Base-by-base conservation (phyloP, 2,797 vertebrate genomes). In the Orestias chungarensis region DNA sequence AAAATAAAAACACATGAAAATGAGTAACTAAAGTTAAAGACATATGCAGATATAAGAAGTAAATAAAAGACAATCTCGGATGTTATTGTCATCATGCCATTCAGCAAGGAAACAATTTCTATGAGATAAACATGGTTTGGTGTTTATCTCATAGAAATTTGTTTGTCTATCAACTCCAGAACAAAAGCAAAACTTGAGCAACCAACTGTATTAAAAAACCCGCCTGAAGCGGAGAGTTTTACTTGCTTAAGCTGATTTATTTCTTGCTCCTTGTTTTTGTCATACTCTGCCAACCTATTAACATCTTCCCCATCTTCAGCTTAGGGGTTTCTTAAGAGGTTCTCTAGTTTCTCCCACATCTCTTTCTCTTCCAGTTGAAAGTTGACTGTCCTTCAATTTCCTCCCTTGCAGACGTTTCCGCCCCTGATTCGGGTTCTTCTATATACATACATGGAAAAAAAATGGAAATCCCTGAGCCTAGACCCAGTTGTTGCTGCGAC, bases 381-480 rank as follows among this genome's bases (percentile, higher is more conserved):
- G 20, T 38, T 38, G 59, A 14, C 64, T 38, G 47, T 52, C n/a
- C 23, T 49, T 31, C 25, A 59, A 27, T n/a, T 66, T 66, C n/a
- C 29, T 62, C 2, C 3, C 71, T 27, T 46, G 20, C 42, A 52
- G 25, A 43, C 64, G 57, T 59, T 68, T 59, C 44, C 2, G 7
- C 10, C 43, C 33, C 50, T 11, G 64, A 25, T 47, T 40, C 23
- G 4, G 35, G 20, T 40, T 1, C 35, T n/a, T 62, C 33, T 40
- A 7, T 12, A n/a, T 25, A 40, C 11, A 25, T 62, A 62, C 38
- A 40, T 40, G 59, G 6, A n/a, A 52, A 54, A 29, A 54, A 54
- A 20, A 0, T 6, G 40, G 15, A 42, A 64, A 50, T 35, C 29
- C 65, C 49, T 79, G 25, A 82, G 74, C 35, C 50, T 70, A 49